Evolutionary conservation across 2,113 vertebrate genomes (phyloP).

Genomic region (Syngnathus typhle): DNA sequence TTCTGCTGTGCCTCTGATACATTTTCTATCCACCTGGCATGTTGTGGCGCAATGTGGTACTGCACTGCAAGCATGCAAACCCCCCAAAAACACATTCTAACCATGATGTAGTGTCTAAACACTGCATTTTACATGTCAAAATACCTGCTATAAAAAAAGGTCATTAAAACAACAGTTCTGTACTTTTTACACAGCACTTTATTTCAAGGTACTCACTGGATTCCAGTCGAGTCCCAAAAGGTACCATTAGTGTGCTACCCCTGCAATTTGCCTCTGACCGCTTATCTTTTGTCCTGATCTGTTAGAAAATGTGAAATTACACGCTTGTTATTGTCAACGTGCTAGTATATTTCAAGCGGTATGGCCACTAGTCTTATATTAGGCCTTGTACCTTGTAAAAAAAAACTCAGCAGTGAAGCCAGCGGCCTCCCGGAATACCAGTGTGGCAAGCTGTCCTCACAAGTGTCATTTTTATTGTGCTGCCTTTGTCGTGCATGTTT

Average conservation of each 20-base stretch:
- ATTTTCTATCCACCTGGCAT: background rate
- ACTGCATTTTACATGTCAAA: too few relatives aligned
- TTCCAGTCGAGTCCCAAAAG: background rate
- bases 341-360: conserved; percentile 1
- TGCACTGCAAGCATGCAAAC: background rate
- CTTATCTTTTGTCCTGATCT: background rate
- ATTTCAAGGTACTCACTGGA: too few relatives aligned
- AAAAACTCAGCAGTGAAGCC: background rate
- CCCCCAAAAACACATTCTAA: background rate
- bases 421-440: background rate
- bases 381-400: background rate
- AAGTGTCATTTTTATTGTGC: conserved; percentile 6
- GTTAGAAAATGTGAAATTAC: background rate
- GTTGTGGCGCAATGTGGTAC: background rate
- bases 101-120: background rate
- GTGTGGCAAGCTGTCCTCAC: conserved; percentile 3
- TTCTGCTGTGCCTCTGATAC: background rate
- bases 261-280: background rate
- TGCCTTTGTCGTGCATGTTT: background rate
- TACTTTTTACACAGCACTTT: too few relatives aligned
- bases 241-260: background rate
- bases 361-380: background rate
- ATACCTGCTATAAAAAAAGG: too few relatives aligned
- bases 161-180: too few relatives aligned
- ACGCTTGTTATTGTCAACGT: background rate